These are phyloP conservation scores for Strigamia crassipes DNA, from an alignment of 2,888 invertebrate genomes.

Conservation along the genomic window DNA sequence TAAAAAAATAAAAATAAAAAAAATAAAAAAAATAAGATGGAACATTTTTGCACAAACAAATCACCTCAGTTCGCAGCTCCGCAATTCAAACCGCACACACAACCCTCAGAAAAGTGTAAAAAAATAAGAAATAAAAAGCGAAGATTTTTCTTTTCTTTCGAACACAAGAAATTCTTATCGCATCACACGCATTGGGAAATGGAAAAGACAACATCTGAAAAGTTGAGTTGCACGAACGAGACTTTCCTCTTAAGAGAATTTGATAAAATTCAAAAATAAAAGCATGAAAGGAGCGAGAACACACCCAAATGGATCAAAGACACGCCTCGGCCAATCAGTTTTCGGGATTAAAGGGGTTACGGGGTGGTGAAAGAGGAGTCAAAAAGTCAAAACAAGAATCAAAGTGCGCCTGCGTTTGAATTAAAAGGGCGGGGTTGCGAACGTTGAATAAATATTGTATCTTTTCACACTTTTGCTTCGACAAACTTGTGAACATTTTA, in stretches of 20 bases:
- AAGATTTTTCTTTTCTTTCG: not conserved
- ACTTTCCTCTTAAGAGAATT: conserved; percentile 35
- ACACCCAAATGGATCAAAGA: conserved; percentile 6
- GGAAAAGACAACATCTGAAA: conserved; percentile 27
- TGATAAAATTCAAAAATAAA: conserved; percentile 23
- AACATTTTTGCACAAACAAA: conserved; percentile 29
- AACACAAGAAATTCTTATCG: not conserved
- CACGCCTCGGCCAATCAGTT: conserved; percentile 26
- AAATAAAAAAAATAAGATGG: no score
- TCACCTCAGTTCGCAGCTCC: not conserved
- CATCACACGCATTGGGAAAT: conserved; percentile 27
- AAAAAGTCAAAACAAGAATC: not conserved
- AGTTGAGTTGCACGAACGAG: conserved; percentile 19
- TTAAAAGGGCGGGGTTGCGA: not conserved
- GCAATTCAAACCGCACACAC: conserved; percentile 19
- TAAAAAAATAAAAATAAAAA: not conserved
- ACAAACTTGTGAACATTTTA: no score
- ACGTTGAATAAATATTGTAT: not conserved
- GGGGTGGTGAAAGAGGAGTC: not conserved
- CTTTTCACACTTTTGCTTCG: not conserved
- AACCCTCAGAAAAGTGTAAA: not conserved
- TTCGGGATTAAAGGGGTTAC: conserved; percentile 1
- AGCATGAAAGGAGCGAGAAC: not conserved
- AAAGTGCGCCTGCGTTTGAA: not conserved
- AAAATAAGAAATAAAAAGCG: not conserved